Evolutionary conservation across 2,113 vertebrate genomes (phyloP), one percentile per base, ranked within the genome.

Genomic region (Seriola aureovittata): DNA sequence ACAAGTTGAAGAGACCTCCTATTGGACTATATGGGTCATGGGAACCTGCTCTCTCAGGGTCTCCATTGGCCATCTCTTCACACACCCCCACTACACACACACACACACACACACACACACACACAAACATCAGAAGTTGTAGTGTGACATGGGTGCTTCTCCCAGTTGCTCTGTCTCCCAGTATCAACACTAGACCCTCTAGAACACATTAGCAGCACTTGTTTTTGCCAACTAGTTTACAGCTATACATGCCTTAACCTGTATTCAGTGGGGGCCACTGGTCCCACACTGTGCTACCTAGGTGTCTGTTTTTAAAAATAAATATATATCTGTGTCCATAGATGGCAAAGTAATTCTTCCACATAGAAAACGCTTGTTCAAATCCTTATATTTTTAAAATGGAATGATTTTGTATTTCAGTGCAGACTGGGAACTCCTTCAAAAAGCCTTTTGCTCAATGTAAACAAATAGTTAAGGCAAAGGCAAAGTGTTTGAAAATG

Each of bases 1-100:
- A 72, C 78, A 86, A 91, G 84, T 86, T 85, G 81, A 90, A 78
- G 79, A 89, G 81, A 82, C 82, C 82, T 89, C 84, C 78, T 76
- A 67, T 89, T 91, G 86, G 85, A 66, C 85, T 64, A 57, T 34
- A 71, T 25, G 57, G 92, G 92, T 91, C 93, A 93, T 95, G 93
- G 92, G 94, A 94, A 94, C 75, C 78, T 90, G 84, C 74, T 83
- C 86, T 81, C 86, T 78, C 76, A 55, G 79, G 84, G 82, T 89
- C 83, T 88, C 85, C 84, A 87, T 88, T 92, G 89, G 91, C 83
- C 85, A 85, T 85, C 84, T 71, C 63, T 65, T 74, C 70, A 55
- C 72, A 74, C 71, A 81, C 65, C 3, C 80, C 21, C 71, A 57
- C 42, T 14, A 78, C 54, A 71, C n/a, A 80, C 25, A 66, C 64